phyloP scores from a whole-genome alignment of 2,797 vertebrate species.

The Myotis vivesi region DNA sequence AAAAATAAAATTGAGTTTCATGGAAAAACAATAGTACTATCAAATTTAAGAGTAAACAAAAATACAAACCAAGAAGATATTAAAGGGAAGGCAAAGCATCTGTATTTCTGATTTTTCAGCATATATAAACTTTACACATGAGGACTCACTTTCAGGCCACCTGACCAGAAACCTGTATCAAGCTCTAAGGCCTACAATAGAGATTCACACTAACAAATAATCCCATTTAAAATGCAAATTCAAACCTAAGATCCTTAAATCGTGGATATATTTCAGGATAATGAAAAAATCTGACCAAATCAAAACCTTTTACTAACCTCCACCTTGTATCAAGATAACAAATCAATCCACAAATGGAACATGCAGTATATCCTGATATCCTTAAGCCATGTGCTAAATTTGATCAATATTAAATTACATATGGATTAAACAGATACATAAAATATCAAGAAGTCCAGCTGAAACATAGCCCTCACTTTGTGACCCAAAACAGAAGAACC shows the following conservation, averaged over 20 bases:
- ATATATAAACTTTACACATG: background rate
- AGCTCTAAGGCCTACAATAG: background rate
- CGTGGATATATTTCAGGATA: background rate
- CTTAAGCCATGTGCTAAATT: background rate
- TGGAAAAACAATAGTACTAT: constrained; percentile 3
- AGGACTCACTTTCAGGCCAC: background rate
- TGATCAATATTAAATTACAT: background rate
- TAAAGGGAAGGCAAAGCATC: background rate
- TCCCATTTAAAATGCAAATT: constrained; percentile 11
- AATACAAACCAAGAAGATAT: constrained; percentile 5
- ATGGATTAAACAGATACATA: background rate
- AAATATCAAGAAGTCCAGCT: background rate
- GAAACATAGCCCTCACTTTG: background rate
- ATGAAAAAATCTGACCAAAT: constrained; percentile 1
- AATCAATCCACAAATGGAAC: background rate
- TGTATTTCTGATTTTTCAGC: background rate
- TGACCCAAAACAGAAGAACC: background rate
- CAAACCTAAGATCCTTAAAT: background rate
- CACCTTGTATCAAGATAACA: constrained; percentile 1
- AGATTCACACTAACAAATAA: constrained; percentile 1
- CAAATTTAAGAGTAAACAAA: constrained; percentile 47
- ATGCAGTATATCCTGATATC: background rate
- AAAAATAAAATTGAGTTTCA: background rate
- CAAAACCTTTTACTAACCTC: constrained; percentile 8
- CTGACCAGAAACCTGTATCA: background rate